Conservation (phyloP, 1,140 invertebrate genomes). For the Ceratina australensis region DNA sequence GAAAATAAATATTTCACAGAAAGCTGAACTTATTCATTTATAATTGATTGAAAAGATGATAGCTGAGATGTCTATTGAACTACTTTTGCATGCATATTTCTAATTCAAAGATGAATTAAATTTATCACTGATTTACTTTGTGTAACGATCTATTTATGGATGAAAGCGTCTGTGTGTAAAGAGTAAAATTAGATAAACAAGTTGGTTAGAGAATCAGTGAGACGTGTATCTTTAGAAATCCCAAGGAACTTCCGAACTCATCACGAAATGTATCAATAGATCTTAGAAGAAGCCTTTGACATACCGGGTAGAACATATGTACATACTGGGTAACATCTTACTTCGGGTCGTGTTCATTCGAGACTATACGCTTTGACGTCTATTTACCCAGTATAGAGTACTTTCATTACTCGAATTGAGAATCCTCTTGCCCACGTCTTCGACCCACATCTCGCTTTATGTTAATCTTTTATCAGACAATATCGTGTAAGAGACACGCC, state of each 20-base stretch:
- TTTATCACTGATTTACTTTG: too few species aligned
- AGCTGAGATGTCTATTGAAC: too few species aligned
- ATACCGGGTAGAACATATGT: conserved; percentile 10
- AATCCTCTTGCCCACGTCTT: not conserved
- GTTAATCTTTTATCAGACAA: conserved; percentile 8
- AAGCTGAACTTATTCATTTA: too few species aligned
- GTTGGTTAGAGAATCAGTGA: not conserved
- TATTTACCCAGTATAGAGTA: conserved; percentile 37
- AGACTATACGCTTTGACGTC: conserved; percentile 33
- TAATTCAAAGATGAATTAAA: too few species aligned
- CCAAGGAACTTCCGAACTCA: not conserved
- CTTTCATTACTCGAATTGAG: conserved; percentile 45
- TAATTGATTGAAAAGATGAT: too few species aligned
- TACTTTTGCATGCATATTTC: too few species aligned
- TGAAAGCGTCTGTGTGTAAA: too few species aligned
- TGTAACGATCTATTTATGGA: too few species aligned
- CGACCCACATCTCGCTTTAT: not conserved
- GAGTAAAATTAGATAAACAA: conserved; percentile 2
- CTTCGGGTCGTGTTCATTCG: not conserved
- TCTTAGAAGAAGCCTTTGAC: conserved; percentile 26
- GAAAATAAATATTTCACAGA: too few species aligned
- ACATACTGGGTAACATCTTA: too few species aligned
- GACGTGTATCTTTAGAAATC: not conserved
- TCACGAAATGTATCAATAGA: conserved; percentile 29
- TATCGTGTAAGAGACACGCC: not conserved